These are phyloP conservation scores for Ooceraea biroi DNA, from an alignment of 1,140 invertebrate species.

Conservation along the genomic window DNA sequence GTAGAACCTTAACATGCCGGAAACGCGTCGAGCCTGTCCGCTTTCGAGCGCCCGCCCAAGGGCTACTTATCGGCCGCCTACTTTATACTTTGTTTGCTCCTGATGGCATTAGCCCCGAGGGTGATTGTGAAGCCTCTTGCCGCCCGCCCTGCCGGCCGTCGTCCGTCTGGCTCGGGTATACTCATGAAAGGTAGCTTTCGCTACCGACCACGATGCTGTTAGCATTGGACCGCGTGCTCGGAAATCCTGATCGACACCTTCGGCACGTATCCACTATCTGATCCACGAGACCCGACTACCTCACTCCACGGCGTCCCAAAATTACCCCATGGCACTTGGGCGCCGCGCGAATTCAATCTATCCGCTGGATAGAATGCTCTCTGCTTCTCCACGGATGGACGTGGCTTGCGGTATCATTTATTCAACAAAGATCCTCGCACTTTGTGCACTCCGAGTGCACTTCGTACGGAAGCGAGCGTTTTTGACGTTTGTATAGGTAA, in stretches of 20 bases:
- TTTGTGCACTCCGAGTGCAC: neutral
- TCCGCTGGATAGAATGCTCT: constrained; percentile 39
- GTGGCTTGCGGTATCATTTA: constrained; percentile 55
- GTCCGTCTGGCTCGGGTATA: constrained; percentile 73
- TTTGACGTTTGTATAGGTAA: constrained; percentile 1
- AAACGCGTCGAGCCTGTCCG: constrained; percentile 73
- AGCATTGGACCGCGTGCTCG: constrained; percentile 81
- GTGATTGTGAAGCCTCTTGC: constrained; percentile 79
- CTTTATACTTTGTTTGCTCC: constrained; percentile 85
- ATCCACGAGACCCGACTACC: constrained; percentile 60
- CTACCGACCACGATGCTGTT: constrained; percentile 79
- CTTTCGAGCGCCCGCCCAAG: constrained; percentile 80
- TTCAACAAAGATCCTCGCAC: constrained; percentile 45
- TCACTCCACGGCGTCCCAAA: constrained; percentile 29
- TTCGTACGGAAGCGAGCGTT: too few species aligned
- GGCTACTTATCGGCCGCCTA: constrained; percentile 83
- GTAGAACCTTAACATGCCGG: constrained; percentile 79
- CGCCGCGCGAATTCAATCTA: constrained; percentile 68
- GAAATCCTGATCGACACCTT: constrained; percentile 81
- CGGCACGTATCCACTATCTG: constrained; percentile 73
- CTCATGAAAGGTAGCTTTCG: constrained; percentile 69
- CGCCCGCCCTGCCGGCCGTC: constrained; percentile 44
- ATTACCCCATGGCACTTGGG: constrained; percentile 43
- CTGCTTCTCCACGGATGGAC: constrained; percentile 27
- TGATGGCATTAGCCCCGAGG: constrained; percentile 83